These are phyloP conservation scores for Parnassius glacialis DNA, from an alignment of 2,888 invertebrate species.

Conservation along the genomic window DNA sequence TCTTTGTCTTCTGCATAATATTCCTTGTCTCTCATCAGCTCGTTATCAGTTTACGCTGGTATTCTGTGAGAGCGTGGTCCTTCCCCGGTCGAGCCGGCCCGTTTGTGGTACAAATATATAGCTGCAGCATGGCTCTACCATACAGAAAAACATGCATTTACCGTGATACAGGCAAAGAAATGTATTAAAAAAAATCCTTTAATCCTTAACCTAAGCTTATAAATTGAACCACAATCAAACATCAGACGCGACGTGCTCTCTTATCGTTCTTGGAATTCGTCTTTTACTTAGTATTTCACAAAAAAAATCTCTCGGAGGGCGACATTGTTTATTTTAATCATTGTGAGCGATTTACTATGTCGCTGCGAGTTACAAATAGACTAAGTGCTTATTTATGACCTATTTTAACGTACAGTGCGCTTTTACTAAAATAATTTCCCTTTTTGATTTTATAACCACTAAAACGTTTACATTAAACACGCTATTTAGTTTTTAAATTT, in stretches of 20 bases:
- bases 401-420: slow-evolving; percentile 16
- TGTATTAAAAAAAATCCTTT: neutral
- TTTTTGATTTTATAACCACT: slow-evolving; percentile 30
- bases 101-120: no score
- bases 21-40: no score
- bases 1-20: no score
- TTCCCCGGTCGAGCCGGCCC: no score
- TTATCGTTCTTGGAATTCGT: slow-evolving; percentile 74
- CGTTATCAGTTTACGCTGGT: no score
- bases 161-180: no score
- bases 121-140: no score
- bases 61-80: no score
- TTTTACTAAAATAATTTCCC: slow-evolving; percentile 20
- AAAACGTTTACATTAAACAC: slow-evolving; percentile 26
- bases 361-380: slow-evolving; percentile 35
- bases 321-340: slow-evolving; percentile 68
- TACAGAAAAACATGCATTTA: no score
- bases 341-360: slow-evolving; percentile 63
- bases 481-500: slow-evolving; percentile 2
- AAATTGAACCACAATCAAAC: slow-evolving; percentile 42
- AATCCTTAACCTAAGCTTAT: slow-evolving; percentile 8
- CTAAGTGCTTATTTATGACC: slow-evolving; percentile 26
- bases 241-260: slow-evolving; percentile 57
- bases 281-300: slow-evolving; percentile 72
- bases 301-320: slow-evolving; percentile 58